phyloP scores from a whole-genome alignment of 2,888 invertebrate species.

The Athrips mouffetella region DNA sequence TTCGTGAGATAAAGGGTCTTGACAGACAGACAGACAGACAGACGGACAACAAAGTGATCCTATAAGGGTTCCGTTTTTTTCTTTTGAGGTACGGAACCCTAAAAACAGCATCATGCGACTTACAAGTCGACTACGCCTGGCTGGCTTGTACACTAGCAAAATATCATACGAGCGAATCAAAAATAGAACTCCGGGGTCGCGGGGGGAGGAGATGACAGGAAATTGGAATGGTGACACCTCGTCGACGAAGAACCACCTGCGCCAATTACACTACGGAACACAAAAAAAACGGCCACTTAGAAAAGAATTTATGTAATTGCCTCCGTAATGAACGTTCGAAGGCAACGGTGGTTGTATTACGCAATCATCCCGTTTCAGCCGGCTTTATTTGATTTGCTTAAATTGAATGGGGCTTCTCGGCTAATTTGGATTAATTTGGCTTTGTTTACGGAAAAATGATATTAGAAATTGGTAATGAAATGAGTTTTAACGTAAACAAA shows the following conservation, averaged over 20 bases:
- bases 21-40: no score
- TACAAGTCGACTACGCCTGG: no score
- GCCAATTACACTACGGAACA: conserved; percentile 47
- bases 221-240: conserved; percentile 64
- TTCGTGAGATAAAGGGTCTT: no score
- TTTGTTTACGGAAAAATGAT: neutral
- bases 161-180: no score
- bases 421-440: conserved; percentile 1
- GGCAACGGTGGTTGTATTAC: conserved; percentile 2
- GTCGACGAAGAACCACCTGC: conserved; percentile 38
- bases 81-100: no score
- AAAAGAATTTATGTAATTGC: conserved; percentile 15
- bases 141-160: no score
- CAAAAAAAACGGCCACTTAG: conserved; percentile 29
- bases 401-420: neutral
- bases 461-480: neutral
- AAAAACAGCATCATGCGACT: no score
- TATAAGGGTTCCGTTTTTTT: no score
- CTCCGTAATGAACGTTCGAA: conserved; percentile 5
- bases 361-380: neutral
- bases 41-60: no score
- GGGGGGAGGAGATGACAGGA: conserved; percentile 42
- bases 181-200: no score
- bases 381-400: neutral
- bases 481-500: no score